These are phyloP conservation scores for Leptinotarsa undecemlineata DNA, from an alignment of 1,140 invertebrate genomes.

Conservation along the genomic window DNA sequence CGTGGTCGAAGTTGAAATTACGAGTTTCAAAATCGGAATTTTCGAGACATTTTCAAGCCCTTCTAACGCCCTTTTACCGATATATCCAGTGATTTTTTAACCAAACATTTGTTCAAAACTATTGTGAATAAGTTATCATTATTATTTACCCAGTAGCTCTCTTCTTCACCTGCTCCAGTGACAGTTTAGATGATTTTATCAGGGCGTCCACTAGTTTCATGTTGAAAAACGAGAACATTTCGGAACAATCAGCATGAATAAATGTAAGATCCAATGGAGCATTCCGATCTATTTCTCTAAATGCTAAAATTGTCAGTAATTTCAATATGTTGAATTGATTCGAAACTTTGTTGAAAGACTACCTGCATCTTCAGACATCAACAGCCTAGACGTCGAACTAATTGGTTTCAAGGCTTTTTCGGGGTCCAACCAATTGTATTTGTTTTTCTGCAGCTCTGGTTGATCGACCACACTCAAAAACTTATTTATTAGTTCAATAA, in stretches of 20 bases:
- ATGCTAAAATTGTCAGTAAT: constrained; percentile 55
- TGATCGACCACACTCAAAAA: constrained; percentile 65
- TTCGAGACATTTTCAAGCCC: too few relatives aligned
- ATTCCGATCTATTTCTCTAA: constrained; percentile 63
- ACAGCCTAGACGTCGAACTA: constrained; percentile 60
- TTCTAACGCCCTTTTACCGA: too few relatives aligned
- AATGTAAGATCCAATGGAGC: constrained; percentile 61
- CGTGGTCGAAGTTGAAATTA: too few relatives aligned
- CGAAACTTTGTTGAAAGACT: constrained; percentile 22
- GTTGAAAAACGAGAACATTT: constrained; percentile 75
- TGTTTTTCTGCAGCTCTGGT: constrained; percentile 60
- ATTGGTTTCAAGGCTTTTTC: constrained; percentile 62
- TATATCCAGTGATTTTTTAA: too few relatives aligned
- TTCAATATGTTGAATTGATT: background rate
- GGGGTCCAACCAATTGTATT: constrained; percentile 68
- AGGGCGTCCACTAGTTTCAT: constrained; percentile 70
- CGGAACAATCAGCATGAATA: constrained; percentile 72
- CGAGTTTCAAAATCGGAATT: too few relatives aligned
- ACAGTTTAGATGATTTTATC: constrained; percentile 68
- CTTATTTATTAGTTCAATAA: constrained; percentile 71
- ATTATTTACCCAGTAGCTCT: constrained; percentile 61
- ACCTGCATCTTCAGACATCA: constrained; percentile 61
- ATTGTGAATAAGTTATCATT: background rate
- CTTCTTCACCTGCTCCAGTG: constrained; percentile 68
- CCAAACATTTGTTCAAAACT: too few relatives aligned